These are phyloP conservation scores for Synergus gifuensis DNA, from an alignment of 2,888 invertebrate species.

Conservation along the genomic window DNA sequence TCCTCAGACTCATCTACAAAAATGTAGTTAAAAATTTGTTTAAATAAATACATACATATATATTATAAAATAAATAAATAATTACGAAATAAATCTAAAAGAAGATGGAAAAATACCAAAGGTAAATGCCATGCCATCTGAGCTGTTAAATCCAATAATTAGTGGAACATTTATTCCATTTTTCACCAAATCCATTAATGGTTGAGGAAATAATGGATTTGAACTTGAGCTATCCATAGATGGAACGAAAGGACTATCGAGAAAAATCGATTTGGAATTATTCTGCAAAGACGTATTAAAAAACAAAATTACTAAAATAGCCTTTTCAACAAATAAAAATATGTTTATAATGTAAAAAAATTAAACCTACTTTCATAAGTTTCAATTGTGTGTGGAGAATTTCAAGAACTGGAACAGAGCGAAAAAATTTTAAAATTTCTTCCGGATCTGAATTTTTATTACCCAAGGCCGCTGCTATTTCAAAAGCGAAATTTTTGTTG, in stretches of 20 bases:
- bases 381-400: too few species aligned
- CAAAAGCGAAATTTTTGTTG: constrained; percentile 50
- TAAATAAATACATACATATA: too few species aligned
- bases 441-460: constrained; percentile 56
- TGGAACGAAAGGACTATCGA: constrained; percentile 47
- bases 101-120: too few species aligned
- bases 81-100: too few species aligned
- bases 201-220: constrained; percentile 64
- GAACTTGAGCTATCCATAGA: constrained; percentile 51
- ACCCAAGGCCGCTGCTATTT: constrained; percentile 58
- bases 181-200: constrained; percentile 66
- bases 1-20: neutral
- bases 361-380: too few species aligned
- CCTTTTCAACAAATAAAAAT: constrained; percentile 41
- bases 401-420: too few species aligned
- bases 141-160: constrained; percentile 78
- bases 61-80: too few species aligned
- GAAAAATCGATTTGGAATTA: neutral
- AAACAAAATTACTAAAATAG: constrained; percentile 25
- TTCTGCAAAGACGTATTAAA: too few species aligned
- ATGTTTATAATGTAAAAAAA: too few species aligned
- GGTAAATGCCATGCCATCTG: constrained; percentile 76
- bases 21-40: too few species aligned
- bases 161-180: constrained; percentile 78
- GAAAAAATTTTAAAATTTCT: constrained; percentile 45